Base-by-base conservation (phyloP, 2,797 vertebrate species). In the Myripristis murdjan region DNA sequence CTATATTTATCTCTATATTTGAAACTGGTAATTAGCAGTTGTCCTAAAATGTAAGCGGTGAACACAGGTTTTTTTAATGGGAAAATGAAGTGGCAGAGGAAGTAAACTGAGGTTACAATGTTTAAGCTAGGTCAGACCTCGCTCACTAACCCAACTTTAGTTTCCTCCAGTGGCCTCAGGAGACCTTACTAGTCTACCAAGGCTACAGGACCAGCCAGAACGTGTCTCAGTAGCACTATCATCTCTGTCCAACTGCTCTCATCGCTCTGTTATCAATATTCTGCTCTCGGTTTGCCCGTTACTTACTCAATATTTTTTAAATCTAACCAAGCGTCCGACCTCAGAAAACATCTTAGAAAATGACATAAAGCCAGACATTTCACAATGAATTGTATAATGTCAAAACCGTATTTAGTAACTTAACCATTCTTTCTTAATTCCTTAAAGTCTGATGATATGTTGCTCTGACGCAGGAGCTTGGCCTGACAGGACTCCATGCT, bases 41-140 rank as follows among this genome's bases (percentile, higher is more conserved):
- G 56, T 70, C 48, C 22, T 61, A 35, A 53, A 23, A 24, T 48
- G 65, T 64, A 70, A 72, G 58, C 26, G 59, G 52, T 53, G 43
- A 63, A 64, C 35, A 47, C 33, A 46, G 41, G 37, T 9, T 52
- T 41, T 66, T 68, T 64, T 33, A 58, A 57, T 55, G 44, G 18
- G 15, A 68, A 70, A 81, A 54, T 73, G 64, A 8, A 64, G 49
- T 79, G 51, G 35, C 48, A 58, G 28, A 60, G 39, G 43, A 60
- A 85, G 70, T 6, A 66, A 39, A 52, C n/a, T 80, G 75, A 59
- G 72, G 77, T 75, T 28, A 11, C 14, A 64, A 35, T 75, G 68
- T 84, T 85, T 70, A 73, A 83, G 75, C 64, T 58, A 58, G 46
- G 77, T 44, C 51, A 53, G 60, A 55, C 59, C 52, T 55, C 58